These are phyloP conservation scores for Montipora sp. DNA, from an alignment of 64 coral and sea anemone species.

Conservation along the genomic window DNA sequence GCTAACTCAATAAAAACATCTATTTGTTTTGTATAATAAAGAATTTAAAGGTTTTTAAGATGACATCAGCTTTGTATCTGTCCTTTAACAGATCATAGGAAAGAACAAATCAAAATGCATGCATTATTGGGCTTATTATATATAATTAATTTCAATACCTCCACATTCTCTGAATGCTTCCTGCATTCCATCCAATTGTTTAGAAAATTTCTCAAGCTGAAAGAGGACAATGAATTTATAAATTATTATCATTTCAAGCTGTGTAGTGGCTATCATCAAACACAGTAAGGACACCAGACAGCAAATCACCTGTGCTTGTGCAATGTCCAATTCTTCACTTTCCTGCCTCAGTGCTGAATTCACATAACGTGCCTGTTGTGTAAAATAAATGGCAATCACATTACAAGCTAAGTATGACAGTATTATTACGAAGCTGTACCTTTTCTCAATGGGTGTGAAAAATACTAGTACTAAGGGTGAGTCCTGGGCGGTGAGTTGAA, in stretches of 20 bases:
- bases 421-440: too few relatives aligned
- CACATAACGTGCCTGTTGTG: conserved; percentile 76
- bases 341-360: conserved; percentile 89
- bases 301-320: conserved; percentile 56
- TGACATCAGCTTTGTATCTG: too few relatives aligned
- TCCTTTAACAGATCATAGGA: too few relatives aligned
- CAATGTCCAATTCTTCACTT: conserved; percentile 70
- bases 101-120: too few relatives aligned
- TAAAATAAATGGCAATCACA: background rate
- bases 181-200: conserved; percentile 5
- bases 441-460: background rate
- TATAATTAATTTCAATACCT: background rate
- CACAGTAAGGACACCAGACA: background rate
- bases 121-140: too few relatives aligned
- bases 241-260: background rate
- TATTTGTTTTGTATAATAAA: too few relatives aligned
- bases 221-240: background rate
- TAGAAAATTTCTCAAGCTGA: conserved; percentile 13
- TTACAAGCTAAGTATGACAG: background rate
- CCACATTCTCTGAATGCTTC: conserved; percentile 13
- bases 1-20: too few relatives aligned
- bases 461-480: background rate
- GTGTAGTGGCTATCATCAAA: background rate
- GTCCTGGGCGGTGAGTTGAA: background rate
- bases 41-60: too few relatives aligned